A percentile compares a stretch with the other conserved stretches of the same genome.
phyloP scores from a whole-genome alignment of 2,113 vertebrate species.

The Laticauda colubrina region DNA sequence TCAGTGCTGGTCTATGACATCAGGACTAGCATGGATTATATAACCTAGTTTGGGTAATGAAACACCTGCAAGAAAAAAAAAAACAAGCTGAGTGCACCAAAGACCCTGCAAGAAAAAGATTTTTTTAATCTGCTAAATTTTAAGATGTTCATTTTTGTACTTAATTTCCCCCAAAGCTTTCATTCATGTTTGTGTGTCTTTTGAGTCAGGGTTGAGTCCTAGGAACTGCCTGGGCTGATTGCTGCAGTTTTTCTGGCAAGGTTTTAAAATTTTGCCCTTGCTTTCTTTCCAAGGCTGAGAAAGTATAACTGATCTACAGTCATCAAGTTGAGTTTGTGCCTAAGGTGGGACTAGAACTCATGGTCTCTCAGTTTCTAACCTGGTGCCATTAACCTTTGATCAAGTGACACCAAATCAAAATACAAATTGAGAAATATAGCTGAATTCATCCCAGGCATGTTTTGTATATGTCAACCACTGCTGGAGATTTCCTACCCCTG shows the following conservation, averaged over 20 bases:
- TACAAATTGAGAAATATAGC: not conserved
- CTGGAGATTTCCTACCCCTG: not conserved
- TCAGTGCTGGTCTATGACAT: not conserved
- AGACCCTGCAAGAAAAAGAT: not conserved
- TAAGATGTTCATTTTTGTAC: not conserved
- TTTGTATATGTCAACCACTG: not conserved
- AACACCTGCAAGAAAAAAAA: not conserved
- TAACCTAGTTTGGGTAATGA: too few relatives aligned
- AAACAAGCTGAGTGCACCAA: not conserved
- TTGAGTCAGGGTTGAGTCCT: not conserved
- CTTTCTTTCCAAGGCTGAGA: not conserved
- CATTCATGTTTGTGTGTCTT: not conserved
- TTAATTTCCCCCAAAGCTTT: not conserved
- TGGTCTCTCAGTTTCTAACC: not conserved
- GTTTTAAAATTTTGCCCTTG: not conserved
- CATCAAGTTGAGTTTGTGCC: not conserved
- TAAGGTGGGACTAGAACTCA: not conserved
- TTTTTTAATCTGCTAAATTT: not conserved
- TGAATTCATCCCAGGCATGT: not conserved
- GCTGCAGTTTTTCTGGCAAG: not conserved
- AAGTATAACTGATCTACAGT: too few relatives aligned
- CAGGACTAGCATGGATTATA: not conserved
- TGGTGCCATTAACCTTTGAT: not conserved
- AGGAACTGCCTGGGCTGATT: not conserved
- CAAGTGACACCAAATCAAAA: not conserved